Base-by-base conservation (phyloP, 2,113 vertebrate genomes). In the Blennius ocellaris region DNA sequence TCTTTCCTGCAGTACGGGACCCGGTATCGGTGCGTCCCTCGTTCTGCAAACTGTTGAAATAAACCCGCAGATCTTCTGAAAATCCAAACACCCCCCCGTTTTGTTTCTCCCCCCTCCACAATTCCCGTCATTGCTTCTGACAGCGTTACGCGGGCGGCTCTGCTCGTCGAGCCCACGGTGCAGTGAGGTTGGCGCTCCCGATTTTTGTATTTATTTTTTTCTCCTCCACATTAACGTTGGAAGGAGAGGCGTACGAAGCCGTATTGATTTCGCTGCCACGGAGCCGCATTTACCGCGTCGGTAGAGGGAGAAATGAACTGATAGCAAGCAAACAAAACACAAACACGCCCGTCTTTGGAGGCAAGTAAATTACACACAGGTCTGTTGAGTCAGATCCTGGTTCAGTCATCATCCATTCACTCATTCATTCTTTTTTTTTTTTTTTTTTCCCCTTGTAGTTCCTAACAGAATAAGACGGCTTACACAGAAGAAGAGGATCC, bases 271-370 rank as follows among this genome's bases (percentile, higher is more conserved):
- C 50, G 38, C 51, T 15, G 52, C 76, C 67, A 65, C 78, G 6
- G 60, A 78, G 78, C 85, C 87, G 73, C 76, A 80, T 88, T 90
- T 85, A 81, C 80, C 41, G 63, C 76, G 72, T 54, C 80, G 72
- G 78, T 85, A 85, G 85, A 88, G 85, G 74, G 76, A 84, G 69
- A 85, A 90, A 89, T 86, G 56, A 90, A 90, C 83, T 86, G 84
- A 84, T 79, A 85, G 73, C 62, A 72, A 41, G 54, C 73, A 80
- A 81, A 83, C 57, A 78, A 67, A 66, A 78, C 58, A 44, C 38
- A 3, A 50, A n/a, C 37, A 44, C 54, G 44, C 54, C 16, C 68
- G 68, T 75, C 68, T 79, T 58, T 59, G 12, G 51, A 69, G 50
- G 70, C 44, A 81, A 47, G 57, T 57, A 50, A 73, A 85, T 71